Conservation (phyloP, 2,888 invertebrate genomes). For the Cryptus viduatorius region DNA sequence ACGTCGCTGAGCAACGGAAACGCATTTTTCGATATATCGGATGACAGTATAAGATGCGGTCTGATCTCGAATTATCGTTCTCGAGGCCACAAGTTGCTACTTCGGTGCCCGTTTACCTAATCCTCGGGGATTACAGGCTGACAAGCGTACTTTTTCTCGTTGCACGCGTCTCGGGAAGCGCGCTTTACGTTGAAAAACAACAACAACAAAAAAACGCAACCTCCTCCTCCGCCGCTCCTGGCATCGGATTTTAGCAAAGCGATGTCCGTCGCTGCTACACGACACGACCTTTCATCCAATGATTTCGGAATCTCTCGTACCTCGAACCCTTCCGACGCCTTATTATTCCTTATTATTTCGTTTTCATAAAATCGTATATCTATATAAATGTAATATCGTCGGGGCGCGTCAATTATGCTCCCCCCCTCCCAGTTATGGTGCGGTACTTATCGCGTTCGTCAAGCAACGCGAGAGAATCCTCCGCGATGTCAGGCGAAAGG, state of each 20-base stretch:
- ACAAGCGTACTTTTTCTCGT: background rate
- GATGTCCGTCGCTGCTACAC: background rate
- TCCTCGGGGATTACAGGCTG: constrained; percentile 59
- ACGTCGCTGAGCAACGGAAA: constrained; percentile 24
- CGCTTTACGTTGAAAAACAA: background rate
- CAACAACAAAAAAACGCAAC: background rate
- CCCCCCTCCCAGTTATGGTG: background rate
- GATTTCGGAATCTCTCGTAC: constrained; percentile 30
- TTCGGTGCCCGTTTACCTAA: constrained; percentile 68
- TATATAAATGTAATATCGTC: constrained; percentile 34
- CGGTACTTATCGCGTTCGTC: constrained; percentile 29
- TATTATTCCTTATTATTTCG: no score
- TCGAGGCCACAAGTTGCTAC: constrained; percentile 65
- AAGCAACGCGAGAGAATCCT: constrained; percentile 2
- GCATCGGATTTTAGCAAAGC: constrained; percentile 4
- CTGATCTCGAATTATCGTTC: constrained; percentile 72
- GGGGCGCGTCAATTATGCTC: constrained; percentile 29
- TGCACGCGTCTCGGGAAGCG: background rate
- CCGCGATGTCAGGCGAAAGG: constrained; percentile 1
- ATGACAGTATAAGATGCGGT: constrained; percentile 60
- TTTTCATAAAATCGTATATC: background rate
- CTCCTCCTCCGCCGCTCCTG: no score
- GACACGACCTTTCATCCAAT: constrained; percentile 41
- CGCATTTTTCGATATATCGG: constrained; percentile 58
- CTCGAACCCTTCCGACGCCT: constrained; percentile 1